phyloP scores from a whole-genome alignment of 2,888 invertebrate species.

The Calephelis perditalis region DNA sequence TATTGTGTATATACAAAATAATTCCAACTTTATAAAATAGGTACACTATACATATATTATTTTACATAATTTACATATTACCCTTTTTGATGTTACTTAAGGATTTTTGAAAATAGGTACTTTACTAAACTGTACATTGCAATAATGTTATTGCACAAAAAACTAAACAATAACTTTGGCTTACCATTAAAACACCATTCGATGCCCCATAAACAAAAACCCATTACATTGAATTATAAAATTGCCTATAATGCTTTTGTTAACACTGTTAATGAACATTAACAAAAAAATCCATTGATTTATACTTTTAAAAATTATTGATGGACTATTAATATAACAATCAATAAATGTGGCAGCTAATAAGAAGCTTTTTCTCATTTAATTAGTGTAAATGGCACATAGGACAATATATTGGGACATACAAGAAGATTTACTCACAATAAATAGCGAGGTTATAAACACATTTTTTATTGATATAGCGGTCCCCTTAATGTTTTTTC shows the following conservation, averaged over 20 bases:
- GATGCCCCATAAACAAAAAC: conserved; percentile 23
- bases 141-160: conserved; percentile 72
- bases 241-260: too few relatives aligned
- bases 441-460: too few relatives aligned
- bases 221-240: too few relatives aligned
- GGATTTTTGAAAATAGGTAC: conserved; percentile 47
- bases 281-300: too few relatives aligned
- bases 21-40: conserved; percentile 47
- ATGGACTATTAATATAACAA: conserved; percentile 13
- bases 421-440: too few relatives aligned
- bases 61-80: conserved; percentile 72
- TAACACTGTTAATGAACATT: too few relatives aligned
- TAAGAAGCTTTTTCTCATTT: background rate
- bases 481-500: too few relatives aligned
- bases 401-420: conserved; percentile 4
- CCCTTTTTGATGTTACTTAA: conserved; percentile 46
- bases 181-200: conserved; percentile 64
- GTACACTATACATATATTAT: conserved; percentile 52
- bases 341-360: conserved; percentile 17
- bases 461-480: too few relatives aligned
- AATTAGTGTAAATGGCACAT: conserved; percentile 6
- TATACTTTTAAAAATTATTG: too few relatives aligned
- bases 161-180: conserved; percentile 75
- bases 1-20: conserved; percentile 54
- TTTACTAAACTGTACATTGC: conserved; percentile 70